Percentiles rank a stretch among this genome's conserved stretches.
phyloP scores from a whole-genome alignment of 2,888 invertebrate genomes.

The Sinohyriopsis cumingii region DNA sequence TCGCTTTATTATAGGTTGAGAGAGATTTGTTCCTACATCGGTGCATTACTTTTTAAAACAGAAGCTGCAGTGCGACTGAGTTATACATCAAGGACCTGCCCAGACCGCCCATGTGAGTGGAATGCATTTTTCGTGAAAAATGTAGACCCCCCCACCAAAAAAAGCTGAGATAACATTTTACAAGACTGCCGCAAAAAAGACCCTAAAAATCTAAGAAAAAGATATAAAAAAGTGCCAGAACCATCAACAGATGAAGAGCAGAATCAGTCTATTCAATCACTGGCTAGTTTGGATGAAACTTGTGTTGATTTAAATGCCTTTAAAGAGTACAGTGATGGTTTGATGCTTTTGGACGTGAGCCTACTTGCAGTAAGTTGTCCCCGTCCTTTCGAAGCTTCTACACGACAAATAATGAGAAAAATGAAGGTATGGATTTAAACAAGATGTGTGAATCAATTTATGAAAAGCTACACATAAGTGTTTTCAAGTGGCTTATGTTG shows the following conservation, averaged over 20 bases:
- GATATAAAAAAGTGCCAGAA: background rate
- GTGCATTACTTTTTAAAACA: constrained; percentile 16
- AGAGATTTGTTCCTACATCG: constrained; percentile 22
- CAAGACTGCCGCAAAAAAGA: background rate
- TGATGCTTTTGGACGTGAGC: background rate
- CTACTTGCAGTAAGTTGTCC: background rate
- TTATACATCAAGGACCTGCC: constrained; percentile 16
- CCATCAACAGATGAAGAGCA: background rate
- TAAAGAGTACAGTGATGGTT: background rate
- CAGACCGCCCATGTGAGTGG: constrained; percentile 18
- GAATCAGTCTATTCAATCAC: background rate
- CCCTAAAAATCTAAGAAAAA: background rate
- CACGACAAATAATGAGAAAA: background rate
- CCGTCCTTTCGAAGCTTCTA: background rate
- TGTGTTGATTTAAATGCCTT: background rate
- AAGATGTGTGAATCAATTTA: background rate
- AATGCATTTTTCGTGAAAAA: constrained; percentile 15
- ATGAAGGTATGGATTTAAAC: background rate
- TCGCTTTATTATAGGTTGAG: constrained; percentile 13
- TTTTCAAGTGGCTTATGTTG: background rate
- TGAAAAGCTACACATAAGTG: background rate
- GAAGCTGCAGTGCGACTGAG: constrained; percentile 20
- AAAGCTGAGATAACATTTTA: constrained; percentile 13
- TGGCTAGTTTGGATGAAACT: background rate
- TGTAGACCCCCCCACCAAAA: constrained; percentile 6